Conservation (phyloP, 2,797 vertebrate species). For the Oreochromis grahami region DNA sequence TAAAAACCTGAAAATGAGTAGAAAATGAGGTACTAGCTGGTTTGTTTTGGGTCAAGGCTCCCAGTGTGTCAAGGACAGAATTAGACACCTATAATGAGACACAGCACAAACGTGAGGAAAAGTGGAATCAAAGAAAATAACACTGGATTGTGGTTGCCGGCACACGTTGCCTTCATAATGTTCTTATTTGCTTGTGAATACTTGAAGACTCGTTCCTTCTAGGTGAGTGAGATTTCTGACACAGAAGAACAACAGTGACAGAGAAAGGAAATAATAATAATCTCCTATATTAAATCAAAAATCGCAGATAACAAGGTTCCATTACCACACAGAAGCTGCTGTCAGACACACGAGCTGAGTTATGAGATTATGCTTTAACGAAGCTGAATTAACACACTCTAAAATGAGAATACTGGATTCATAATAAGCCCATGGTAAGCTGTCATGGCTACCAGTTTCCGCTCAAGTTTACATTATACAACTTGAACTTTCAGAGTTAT, state of each 20-base stretch:
- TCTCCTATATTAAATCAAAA: neutral
- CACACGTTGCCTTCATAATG: constrained; percentile 1
- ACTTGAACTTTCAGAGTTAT: constrained; percentile 47
- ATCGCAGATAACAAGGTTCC: constrained; percentile 17
- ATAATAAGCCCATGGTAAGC: constrained; percentile 50
- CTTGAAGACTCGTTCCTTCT: constrained; percentile 7
- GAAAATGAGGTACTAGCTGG: constrained; percentile 58
- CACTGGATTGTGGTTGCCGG: constrained; percentile 1
- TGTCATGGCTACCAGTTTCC: constrained; percentile 58
- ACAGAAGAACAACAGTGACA: constrained; percentile 27
- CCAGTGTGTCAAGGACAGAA: neutral
- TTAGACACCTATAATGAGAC: neutral
- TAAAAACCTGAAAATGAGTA: constrained; percentile 46
- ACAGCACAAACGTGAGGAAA: neutral
- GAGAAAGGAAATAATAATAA: constrained; percentile 23
- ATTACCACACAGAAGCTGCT: constrained; percentile 33
- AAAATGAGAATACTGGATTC: constrained; percentile 58
- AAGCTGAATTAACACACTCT: constrained; percentile 54
- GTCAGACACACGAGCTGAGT: constrained; percentile 28
- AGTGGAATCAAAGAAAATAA: neutral
- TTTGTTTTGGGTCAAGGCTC: constrained; percentile 38
- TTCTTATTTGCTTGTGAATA: constrained; percentile 1
- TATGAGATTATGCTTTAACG: constrained; percentile 39
- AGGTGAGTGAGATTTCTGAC: neutral
- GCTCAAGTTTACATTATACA: constrained; percentile 59